Percentiles rank a stretch among this genome's conserved stretches.
Conservation (phyloP, 2,113 vertebrate species). For the Polypterus senegalus region DNA sequence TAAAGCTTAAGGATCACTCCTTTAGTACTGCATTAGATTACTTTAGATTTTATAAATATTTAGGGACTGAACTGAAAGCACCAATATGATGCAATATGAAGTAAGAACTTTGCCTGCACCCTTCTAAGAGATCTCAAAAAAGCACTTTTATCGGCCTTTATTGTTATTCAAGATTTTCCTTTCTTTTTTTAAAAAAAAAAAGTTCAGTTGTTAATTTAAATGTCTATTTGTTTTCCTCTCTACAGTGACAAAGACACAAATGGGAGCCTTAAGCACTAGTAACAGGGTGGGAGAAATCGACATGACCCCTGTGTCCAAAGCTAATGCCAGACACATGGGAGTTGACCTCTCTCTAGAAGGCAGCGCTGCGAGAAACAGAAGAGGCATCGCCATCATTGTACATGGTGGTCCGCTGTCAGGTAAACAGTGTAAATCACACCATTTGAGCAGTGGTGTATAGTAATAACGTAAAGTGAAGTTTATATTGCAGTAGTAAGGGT, state of each 20-base stretch:
- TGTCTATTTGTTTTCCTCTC: not conserved
- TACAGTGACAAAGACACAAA: constrained; percentile 27
- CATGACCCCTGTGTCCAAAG: constrained; percentile 46
- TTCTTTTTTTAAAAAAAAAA: too few species aligned
- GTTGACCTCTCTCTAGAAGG: constrained; percentile 41
- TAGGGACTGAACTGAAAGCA: too few species aligned
- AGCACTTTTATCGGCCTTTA: too few species aligned
- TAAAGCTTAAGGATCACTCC: too few species aligned
- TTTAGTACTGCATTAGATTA: too few species aligned
- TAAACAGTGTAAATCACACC: constrained; percentile 18
- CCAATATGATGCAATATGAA: too few species aligned
- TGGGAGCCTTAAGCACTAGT: constrained; percentile 11
- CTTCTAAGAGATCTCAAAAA: too few species aligned
- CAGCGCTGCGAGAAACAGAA: constrained; percentile 29
- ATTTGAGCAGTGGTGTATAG: not conserved
- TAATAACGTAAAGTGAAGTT: not conserved
- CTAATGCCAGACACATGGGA: constrained; percentile 49
- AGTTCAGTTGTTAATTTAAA: too few species aligned
- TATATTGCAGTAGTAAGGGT: not conserved
- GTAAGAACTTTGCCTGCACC: too few species aligned
- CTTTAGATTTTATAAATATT: too few species aligned
- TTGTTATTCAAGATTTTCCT: not conserved
- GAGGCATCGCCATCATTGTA: constrained; percentile 62
- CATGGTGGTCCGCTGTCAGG: constrained; percentile 70
- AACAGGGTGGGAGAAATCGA: constrained; percentile 41